Conservation (phyloP, 1,140 invertebrate species). For the Homalodisca vitripennis region DNA sequence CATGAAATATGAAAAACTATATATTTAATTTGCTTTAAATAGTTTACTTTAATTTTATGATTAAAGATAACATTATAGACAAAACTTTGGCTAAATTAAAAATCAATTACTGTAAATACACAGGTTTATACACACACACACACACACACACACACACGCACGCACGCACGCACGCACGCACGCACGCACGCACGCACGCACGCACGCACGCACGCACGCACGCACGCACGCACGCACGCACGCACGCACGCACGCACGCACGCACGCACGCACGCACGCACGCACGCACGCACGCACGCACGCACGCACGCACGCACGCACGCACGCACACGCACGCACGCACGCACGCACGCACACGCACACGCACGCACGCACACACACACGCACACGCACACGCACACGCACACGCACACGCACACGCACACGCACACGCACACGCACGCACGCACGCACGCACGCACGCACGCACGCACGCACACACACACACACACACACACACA, state of each 20-base stretch:
- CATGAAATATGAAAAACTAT: too few relatives aligned
- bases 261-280: slow-evolving; percentile 2
- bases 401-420: slow-evolving; percentile 2
- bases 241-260: slow-evolving; percentile 1
- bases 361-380: slow-evolving; percentile 2
- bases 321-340: slow-evolving; percentile 2
- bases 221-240: background rate
- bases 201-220: slow-evolving; percentile 1
- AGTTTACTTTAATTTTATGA: too few relatives aligned
- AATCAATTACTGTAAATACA: too few relatives aligned
- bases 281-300: slow-evolving; percentile 2
- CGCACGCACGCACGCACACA: slow-evolving; percentile 2
- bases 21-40: too few relatives aligned
- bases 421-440: slow-evolving; percentile 2
- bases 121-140: background rate
- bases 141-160: background rate
- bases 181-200: background rate
- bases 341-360: slow-evolving; percentile 2
- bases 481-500: slow-evolving; percentile 3
- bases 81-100: too few relatives aligned
- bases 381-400: slow-evolving; percentile 2
- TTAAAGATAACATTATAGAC: too few relatives aligned
- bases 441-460: slow-evolving; percentile 2
- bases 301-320: slow-evolving; percentile 2
- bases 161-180: slow-evolving; percentile 1